Conservation (phyloP, 2,113 vertebrate species). For the Mobula birostris region DNA sequence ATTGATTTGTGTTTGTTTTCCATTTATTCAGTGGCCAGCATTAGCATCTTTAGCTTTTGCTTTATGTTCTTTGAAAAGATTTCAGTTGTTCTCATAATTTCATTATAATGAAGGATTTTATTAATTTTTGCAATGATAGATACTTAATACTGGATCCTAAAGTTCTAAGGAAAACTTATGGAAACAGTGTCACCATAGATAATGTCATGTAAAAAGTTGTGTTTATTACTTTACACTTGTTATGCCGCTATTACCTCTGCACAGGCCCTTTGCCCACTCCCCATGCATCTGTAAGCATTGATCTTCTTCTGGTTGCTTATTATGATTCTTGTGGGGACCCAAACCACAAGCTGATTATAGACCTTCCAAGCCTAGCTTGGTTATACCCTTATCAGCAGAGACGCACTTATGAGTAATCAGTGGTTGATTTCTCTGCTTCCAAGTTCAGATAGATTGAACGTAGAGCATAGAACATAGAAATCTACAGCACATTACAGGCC, state of each 20-base stretch:
- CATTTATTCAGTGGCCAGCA: not conserved
- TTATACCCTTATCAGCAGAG: not conserved
- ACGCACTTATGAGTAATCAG: not conserved
- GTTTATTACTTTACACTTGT: not conserved
- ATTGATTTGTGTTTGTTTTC: not conserved
- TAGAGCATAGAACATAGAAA: no score
- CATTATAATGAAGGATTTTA: not conserved
- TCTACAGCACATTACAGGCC: no score
- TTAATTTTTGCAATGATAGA: not conserved
- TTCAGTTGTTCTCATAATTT: not conserved
- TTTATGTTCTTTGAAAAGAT: not conserved
- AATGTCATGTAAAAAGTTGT: no score
- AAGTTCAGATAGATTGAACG: not conserved
- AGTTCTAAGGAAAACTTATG: not conserved
- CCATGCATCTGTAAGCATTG: not conserved
- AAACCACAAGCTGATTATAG: no score
- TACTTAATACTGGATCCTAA: not conserved
- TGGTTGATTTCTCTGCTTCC: slow-evolving; percentile 1
- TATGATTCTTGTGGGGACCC: not conserved
- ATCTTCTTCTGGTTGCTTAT: not conserved
- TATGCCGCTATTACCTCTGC: not conserved
- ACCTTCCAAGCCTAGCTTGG: not conserved
- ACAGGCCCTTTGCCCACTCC: not conserved
- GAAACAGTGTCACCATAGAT: not conserved
- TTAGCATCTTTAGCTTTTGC: not conserved